Evolutionary conservation across 2,797 vertebrate species (phyloP), one percentile per base, ranked within the genome.

Genomic region (Tiaroga cobitis): DNA sequence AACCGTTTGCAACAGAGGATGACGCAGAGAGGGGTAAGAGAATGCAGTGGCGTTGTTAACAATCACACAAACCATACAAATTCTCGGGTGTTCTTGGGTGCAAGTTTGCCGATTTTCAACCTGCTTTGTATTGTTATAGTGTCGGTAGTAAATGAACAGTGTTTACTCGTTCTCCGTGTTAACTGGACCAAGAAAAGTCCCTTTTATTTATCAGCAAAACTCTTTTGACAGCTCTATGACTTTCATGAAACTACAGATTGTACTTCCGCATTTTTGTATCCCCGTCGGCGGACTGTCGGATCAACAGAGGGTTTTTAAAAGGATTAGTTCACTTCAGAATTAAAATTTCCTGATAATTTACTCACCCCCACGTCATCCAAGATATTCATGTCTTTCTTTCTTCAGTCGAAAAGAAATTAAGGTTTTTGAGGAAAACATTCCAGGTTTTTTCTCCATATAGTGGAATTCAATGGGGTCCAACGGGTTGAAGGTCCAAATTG

Each of bases 11-110:
- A 67, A 19, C 78, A 26, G 90, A 87, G 16, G 90, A 86, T 3
- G 88, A 89, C 41, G 1, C 41, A 10, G 91, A 89, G 8, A 86
- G 67, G 34, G 88, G 90, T 91, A 56, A 83, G 86, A 65, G 61
- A 32, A 65, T 65, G 15, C 29, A 18, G 6, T 8, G 26, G 6
- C 1, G 15, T 18, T 18, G 15, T 32, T 65, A 32, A 32, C 16
- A 84, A 4, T 18, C 16, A 51, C n/a, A 74, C 72, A 74, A 15
- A 9, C 6, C 70, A n/a, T 73, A 15, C 41, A 73, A 26, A n/a
- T 46, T 43, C 13, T 13, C 3, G 0, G 24, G 41, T 26, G 5
- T 43, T 72, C n/a, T 46, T 26, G 5, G 5, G 9, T 43, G 5
- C 1, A 32, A 32, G 26, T 29, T 63, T 15, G 26, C 5, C 1